Conservation (phyloP, 1,140 invertebrate species). For the Aethina tumida region DNA sequence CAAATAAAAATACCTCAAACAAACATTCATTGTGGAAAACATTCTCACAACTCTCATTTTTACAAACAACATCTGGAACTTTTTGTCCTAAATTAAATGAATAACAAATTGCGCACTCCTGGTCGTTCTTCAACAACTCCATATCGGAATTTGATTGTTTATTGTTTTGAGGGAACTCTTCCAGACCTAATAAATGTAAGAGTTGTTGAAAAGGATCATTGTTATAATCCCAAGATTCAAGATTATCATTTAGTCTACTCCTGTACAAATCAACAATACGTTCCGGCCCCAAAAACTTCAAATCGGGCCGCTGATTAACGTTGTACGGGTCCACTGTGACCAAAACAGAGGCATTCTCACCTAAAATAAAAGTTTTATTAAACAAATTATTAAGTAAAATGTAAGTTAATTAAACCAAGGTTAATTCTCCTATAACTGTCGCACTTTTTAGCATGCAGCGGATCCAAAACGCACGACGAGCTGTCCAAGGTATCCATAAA, state of each 20-base stretch:
- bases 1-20: slow-evolving; percentile 24
- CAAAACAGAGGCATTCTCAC: slow-evolving; percentile 28
- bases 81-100: slow-evolving; percentile 20
- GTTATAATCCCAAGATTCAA: slow-evolving; percentile 23
- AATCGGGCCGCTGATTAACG: slow-evolving; percentile 18
- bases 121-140: slow-evolving; percentile 19
- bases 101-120: slow-evolving; percentile 32
- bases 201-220: slow-evolving; percentile 22
- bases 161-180: slow-evolving; percentile 21
- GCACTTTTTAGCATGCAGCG: slow-evolving; percentile 31
- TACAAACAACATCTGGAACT: slow-evolving; percentile 28
- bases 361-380: slow-evolving; percentile 15
- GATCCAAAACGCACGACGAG: slow-evolving; percentile 38
- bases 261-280: slow-evolving; percentile 15
- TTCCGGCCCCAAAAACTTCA: slow-evolving; percentile 30
- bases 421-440: slow-evolving; percentile 36
- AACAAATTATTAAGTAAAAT: neutral
- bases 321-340: slow-evolving; percentile 26
- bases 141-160: neutral
- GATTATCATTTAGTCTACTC: slow-evolving; percentile 19
- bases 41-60: slow-evolving; percentile 26
- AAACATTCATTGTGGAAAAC: slow-evolving; percentile 28
- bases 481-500: slow-evolving; percentile 37
- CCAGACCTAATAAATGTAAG: slow-evolving; percentile 28
- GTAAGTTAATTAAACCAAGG: slow-evolving; percentile 28